phyloP scores from a whole-genome alignment of 2,797 vertebrate genomes.

The Amblyopsis hoosieri region DNA sequence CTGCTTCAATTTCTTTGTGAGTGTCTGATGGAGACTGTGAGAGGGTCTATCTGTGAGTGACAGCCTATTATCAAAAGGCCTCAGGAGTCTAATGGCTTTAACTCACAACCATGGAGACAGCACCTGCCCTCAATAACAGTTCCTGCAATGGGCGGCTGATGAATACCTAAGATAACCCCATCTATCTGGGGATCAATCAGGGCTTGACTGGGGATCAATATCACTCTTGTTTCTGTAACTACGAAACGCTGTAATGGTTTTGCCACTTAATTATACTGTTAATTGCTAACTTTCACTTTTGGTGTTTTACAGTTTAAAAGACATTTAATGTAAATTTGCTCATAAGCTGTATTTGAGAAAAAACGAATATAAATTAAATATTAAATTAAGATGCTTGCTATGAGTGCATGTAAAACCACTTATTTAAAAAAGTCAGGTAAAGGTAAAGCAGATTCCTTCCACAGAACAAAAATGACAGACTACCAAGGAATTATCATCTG shows the following conservation, averaged over 20 bases:
- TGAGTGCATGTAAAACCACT: too few species aligned
- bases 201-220: slow-evolving; percentile 76
- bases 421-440: too few species aligned
- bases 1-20: slow-evolving; percentile 64
- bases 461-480: too few species aligned
- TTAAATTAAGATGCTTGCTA: too few species aligned
- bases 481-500: too few species aligned
- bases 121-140: slow-evolving; percentile 81
- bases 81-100: slow-evolving; percentile 81
- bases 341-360: not conserved
- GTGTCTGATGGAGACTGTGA: slow-evolving; percentile 58
- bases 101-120: slow-evolving; percentile 70
- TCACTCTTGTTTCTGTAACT: slow-evolving; percentile 81
- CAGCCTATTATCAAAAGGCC: slow-evolving; percentile 80
- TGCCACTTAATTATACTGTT: slow-evolving; percentile 81
- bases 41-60: slow-evolving; percentile 69
- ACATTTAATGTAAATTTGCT: slow-evolving; percentile 39
- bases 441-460: too few species aligned
- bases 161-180: slow-evolving; percentile 78
- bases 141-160: slow-evolving; percentile 72
- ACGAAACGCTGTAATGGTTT: slow-evolving; percentile 79
- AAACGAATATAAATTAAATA: too few species aligned
- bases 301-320: slow-evolving; percentile 61
- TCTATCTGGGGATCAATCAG: slow-evolving; percentile 82
- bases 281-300: slow-evolving; percentile 78